phyloP scores from a whole-genome alignment of 1,140 invertebrate species.

The Drosophila arizonae region DNA sequence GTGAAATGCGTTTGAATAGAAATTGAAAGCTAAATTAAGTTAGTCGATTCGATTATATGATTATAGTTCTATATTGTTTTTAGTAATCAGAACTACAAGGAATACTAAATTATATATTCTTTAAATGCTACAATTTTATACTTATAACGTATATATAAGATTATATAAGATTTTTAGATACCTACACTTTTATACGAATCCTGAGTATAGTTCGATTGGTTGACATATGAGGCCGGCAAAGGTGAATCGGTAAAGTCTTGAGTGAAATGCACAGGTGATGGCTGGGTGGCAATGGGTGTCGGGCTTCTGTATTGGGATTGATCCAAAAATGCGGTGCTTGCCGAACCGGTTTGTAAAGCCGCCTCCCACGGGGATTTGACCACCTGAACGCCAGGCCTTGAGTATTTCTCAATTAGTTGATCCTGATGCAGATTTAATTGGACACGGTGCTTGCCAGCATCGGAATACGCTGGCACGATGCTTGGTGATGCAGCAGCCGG shows the following conservation, averaged over 20 bases:
- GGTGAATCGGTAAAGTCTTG: conserved; percentile 33
- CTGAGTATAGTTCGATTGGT: conserved; percentile 2
- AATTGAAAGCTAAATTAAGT: too few species aligned
- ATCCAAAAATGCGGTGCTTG: conserved; percentile 88
- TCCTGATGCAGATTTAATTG: conserved; percentile 78
- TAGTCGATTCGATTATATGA: too few species aligned
- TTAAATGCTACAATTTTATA: too few species aligned
- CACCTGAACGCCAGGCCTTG: conserved; percentile 85
- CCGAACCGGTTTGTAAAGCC: conserved; percentile 87
- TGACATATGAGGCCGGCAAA: not conserved
- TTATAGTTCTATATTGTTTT: too few species aligned
- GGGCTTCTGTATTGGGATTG: conserved; percentile 28
- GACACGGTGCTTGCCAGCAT: conserved; percentile 77
- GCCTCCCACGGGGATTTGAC: conserved; percentile 90
- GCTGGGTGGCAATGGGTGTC: not conserved
- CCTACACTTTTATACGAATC: conserved; percentile 34
- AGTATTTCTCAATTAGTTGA: conserved; percentile 85
- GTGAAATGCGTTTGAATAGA: too few species aligned
- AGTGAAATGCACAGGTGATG: conserved; percentile 34
- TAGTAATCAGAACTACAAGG: too few species aligned
- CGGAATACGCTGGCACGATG: conserved; percentile 81
- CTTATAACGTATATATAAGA: too few species aligned
- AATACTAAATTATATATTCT: too few species aligned
- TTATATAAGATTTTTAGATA: not conserved
- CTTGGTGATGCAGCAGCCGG: conserved; percentile 62